Base-by-base conservation (phyloP, 1,140 invertebrate species). In the Drosophila kikkawai region DNA sequence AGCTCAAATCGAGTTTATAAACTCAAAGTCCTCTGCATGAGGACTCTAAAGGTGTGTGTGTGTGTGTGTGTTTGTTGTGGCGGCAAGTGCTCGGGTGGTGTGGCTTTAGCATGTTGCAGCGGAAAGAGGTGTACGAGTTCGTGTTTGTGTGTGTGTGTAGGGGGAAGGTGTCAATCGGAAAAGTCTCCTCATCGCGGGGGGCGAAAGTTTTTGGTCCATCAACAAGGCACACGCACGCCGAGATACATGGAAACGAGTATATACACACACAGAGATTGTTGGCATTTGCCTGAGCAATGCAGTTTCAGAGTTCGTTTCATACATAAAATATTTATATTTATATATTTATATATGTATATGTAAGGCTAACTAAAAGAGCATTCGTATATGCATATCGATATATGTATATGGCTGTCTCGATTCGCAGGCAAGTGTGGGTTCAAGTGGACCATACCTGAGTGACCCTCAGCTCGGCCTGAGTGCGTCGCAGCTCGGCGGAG, bases 391-490 rank as follows among this genome's bases (percentile, higher is more conserved):
- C 82, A 86, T 84, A 85, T 71, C 61, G 78, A 84, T 59, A 63
- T 85, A 61, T 82, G 39, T 77, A 70, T 64, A 82, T 77, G 70
- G 70, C 70, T 74, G 70, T 73, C 70, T 50, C 70, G 68, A 34
- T 60, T 73, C 51, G 55, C 66, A 77, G 58, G 74, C 74, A 75
- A 74, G 32, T 59, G 76, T 32, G 41, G 29, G 41, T 53, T 57
- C 47, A 13, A 29, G 19, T 63, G 74, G 50, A 57, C 53, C 76
- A 47, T 92, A 93, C 95, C 93, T 95, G 95, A 63, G 96, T 98
- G 61, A 96, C 97, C 93, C 96, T 95, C 75, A 96, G 94, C 88
- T 98, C 98, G 9, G 97, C 96, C 92, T 97, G 96, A 34, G 97
- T 97, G 82, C 97, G 94, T 84, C 98, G 95, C 63, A 98, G 93